phyloP scores from a whole-genome alignment of 2,888 invertebrate species.

The Petrolisthes cinctipes region DNA sequence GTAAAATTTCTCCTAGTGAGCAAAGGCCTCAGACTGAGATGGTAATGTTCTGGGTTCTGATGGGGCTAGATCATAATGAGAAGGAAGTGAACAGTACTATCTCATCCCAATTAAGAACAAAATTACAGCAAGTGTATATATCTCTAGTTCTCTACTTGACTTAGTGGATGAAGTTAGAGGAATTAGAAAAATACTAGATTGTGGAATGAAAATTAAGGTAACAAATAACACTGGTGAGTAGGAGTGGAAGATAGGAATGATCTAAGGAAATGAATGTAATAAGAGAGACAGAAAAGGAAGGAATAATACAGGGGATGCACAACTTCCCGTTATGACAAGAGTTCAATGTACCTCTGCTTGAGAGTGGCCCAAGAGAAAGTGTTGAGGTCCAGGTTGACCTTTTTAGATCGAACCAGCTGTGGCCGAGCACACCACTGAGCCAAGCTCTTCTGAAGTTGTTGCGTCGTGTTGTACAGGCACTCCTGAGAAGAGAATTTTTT shows the following conservation, averaged over 20 bases:
- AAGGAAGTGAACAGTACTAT: not conserved
- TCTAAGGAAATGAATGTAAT: not conserved
- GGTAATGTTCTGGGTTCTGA: not conserved
- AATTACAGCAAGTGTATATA: not conserved
- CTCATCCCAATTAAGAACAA: too few species aligned
- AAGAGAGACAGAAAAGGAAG: not conserved
- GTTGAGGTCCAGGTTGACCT: conserved; percentile 60
- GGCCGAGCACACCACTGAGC: conserved; percentile 73
- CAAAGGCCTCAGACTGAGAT: conserved; percentile 7
- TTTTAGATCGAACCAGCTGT: conserved; percentile 67
- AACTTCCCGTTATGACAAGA: conserved; percentile 41
- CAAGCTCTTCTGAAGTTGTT: conserved; percentile 75
- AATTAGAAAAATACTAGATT: too few species aligned
- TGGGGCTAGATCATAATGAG: not conserved
- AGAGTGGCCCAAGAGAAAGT: conserved; percentile 59
- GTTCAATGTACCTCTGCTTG: conserved; percentile 52
- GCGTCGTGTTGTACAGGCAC: conserved; percentile 75
- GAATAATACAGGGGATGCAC: not conserved
- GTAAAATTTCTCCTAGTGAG: not conserved
- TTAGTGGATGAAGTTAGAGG: not conserved
- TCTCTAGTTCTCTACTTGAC: not conserved
- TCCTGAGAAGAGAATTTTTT: conserved; percentile 68
- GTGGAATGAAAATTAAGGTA: not conserved
- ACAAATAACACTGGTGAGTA: not conserved
- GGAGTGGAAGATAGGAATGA: not conserved